Percentiles rank a stretch among this genome's conserved stretches.
Evolutionary conservation across 2,797 vertebrate genomes (phyloP).

Genomic region (Chaetodon trifasciatus): DNA sequence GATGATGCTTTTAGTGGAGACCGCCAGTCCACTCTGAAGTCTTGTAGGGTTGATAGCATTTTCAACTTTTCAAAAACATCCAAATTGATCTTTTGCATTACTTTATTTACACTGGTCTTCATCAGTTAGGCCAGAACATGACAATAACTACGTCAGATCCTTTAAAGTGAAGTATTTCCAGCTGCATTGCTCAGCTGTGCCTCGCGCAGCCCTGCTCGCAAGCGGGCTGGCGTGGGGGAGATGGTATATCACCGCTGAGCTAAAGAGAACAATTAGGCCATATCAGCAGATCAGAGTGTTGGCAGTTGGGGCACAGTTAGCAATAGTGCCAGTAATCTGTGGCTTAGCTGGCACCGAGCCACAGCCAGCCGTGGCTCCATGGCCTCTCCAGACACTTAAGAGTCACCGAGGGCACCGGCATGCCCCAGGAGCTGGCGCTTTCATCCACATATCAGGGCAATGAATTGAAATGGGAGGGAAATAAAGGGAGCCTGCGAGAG

Average conservation of each 20-base stretch:
- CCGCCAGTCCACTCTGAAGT: background rate
- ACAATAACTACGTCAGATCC: background rate
- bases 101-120: background rate
- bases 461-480: conserved; percentile 38
- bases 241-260: conserved; percentile 73
- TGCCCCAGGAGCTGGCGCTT: conserved; percentile 65
- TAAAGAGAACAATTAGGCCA: conserved; percentile 83
- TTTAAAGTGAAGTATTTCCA: conserved; percentile 19
- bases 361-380: conserved; percentile 67
- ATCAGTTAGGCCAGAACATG: background rate
- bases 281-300: conserved; percentile 80
- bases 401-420: conserved; percentile 72
- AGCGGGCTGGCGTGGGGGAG: conserved; percentile 31
- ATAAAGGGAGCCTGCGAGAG: conserved; percentile 44
- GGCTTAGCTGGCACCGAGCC: conserved; percentile 76
- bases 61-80: background rate
- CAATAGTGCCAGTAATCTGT: conserved; percentile 80
- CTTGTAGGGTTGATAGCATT: background rate
- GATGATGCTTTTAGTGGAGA: background rate
- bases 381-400: conserved; percentile 76
- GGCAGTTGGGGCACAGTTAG: conserved; percentile 73
- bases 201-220: background rate
- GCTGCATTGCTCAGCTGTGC: background rate
- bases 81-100: background rate
- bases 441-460: conserved; percentile 55